These are phyloP conservation scores for Notocelia uddmanniana DNA, from an alignment of 2,888 invertebrate species.

Conservation along the genomic window DNA sequence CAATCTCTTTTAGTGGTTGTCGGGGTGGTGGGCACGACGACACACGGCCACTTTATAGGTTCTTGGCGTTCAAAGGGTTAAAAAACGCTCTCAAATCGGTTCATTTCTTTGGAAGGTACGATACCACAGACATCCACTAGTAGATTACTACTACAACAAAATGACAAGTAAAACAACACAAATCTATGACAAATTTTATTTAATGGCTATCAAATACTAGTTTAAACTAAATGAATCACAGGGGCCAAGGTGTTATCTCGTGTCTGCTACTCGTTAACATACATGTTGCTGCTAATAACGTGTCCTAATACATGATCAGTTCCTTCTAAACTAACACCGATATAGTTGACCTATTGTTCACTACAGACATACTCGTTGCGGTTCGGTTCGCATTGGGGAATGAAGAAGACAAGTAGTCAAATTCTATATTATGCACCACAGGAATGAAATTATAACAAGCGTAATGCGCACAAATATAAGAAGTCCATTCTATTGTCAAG, in stretches of 20 bases:
- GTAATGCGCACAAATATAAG: background rate
- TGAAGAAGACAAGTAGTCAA: conserved; percentile 8
- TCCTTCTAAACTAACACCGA: conserved; percentile 60
- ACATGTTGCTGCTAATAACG: conserved; percentile 65
- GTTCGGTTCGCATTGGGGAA: conserved; percentile 15
- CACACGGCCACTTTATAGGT: too few relatives aligned
- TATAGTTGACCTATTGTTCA: conserved; percentile 57
- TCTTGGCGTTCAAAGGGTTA: too few relatives aligned
- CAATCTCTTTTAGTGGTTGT: too few relatives aligned
- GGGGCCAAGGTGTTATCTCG: conserved; percentile 80
- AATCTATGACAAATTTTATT: conserved; percentile 73
- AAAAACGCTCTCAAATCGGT: too few relatives aligned
- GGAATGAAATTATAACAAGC: background rate
- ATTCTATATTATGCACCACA: background rate
- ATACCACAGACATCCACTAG: too few relatives aligned
- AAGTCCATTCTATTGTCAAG: too few relatives aligned
- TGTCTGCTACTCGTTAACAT: conserved; percentile 63
- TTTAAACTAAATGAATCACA: conserved; percentile 83
- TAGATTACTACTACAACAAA: too few relatives aligned
- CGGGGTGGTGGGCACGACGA: too few relatives aligned
- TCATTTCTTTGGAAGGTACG: too few relatives aligned
- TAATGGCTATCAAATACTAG: conserved; percentile 79
- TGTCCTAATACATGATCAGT: conserved; percentile 54
- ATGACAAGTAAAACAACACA: conserved; percentile 34
- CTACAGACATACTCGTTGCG: conserved; percentile 35